Evolutionary conservation across 2,113 vertebrate species (phyloP), one percentile per base, ranked within the genome.

Genomic region (Odontesthes bonariensis): DNA sequence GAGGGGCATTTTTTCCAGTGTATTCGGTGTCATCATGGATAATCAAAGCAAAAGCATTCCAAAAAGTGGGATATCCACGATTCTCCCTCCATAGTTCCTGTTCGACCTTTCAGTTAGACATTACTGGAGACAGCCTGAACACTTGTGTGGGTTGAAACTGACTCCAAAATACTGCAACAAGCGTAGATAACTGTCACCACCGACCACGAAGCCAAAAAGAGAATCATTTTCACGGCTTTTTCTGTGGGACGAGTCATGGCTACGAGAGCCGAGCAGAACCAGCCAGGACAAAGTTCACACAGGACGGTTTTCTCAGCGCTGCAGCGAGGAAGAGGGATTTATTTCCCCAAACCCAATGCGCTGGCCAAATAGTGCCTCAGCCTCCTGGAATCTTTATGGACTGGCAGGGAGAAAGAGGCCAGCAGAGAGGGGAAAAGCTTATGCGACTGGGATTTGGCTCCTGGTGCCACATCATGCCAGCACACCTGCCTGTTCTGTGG

Each of bases 331-430:
- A 59, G 78, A 73, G 64, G 66, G 83, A 89, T 89, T 85, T 86
- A 89, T 91, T 89, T 74, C 57, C 76, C 49, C 65, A 38, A 86
- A 77, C 42, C 82, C 61, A 51, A 62, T 61, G 65, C 35, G 58
- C 82, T 79, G 35, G 86, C 90, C 91, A 91, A 91, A 83, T 58
- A 72, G 69, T 84, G 73, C 83, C 86, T 90, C 85, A 89, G 85
- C 82, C 69, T 22, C 38, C 82, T 84, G 88, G 86, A 91, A 91
- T 91, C 90, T 90, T 89, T 88, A 85, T 88, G 65, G 81, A 88
- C 83, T 83, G 86, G 79, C 84, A 83, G 78, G 70, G 71, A 64
- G 59, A 82, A 81, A 52, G 73, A 75, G 88, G 81, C 81, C 66
- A 57, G 75, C 55, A 60, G 61, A n/a, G 49, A 78, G 71, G 73